Conservation (phyloP, 2,888 invertebrate genomes). For the Bhutanitis thaidina region DNA sequence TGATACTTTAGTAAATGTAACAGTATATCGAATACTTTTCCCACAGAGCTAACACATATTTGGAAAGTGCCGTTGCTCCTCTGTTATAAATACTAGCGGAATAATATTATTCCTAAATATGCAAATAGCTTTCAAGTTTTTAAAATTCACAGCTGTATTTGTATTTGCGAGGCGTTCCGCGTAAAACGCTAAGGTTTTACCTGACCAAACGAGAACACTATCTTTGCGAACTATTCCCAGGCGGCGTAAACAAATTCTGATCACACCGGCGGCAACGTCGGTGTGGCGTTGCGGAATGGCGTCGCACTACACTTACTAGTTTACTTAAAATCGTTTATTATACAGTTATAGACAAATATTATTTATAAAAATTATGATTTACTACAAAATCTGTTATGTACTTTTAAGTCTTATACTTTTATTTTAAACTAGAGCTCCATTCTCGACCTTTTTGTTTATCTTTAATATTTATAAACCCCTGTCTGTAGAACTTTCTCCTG, state of each 20-base stretch:
- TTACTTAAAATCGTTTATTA: conserved; percentile 25
- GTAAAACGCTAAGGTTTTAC: conserved; percentile 72
- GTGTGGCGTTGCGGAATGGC: conserved; percentile 37
- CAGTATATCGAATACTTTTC: conserved; percentile 10
- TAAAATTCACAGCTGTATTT: conserved; percentile 63
- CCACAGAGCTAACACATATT: conserved; percentile 7
- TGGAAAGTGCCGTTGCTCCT: conserved; percentile 15
- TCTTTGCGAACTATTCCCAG: conserved; percentile 66
- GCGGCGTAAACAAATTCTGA: conserved; percentile 70
- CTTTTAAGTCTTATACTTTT: too few relatives aligned
- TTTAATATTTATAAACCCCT: too few relatives aligned
- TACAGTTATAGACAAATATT: conserved; percentile 7
- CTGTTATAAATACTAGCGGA: conserved; percentile 31
- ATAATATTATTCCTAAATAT: conserved; percentile 52
- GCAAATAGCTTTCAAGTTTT: conserved; percentile 52
- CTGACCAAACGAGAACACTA: conserved; percentile 65
- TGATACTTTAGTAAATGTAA: conserved; percentile 7
- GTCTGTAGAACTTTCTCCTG: too few relatives aligned
- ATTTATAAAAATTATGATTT: too few relatives aligned
- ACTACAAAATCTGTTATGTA: too few relatives aligned
- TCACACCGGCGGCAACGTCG: conserved; percentile 50
- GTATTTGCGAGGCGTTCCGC: conserved; percentile 64
- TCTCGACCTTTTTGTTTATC: too few relatives aligned
- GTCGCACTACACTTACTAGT: conserved; percentile 30
- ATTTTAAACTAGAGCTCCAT: too few relatives aligned